Evolutionary conservation across 2,797 vertebrate species (phyloP), one percentile per base, ranked within the genome.

Genomic region (Ctenochaetus hawaiiensis): DNA sequence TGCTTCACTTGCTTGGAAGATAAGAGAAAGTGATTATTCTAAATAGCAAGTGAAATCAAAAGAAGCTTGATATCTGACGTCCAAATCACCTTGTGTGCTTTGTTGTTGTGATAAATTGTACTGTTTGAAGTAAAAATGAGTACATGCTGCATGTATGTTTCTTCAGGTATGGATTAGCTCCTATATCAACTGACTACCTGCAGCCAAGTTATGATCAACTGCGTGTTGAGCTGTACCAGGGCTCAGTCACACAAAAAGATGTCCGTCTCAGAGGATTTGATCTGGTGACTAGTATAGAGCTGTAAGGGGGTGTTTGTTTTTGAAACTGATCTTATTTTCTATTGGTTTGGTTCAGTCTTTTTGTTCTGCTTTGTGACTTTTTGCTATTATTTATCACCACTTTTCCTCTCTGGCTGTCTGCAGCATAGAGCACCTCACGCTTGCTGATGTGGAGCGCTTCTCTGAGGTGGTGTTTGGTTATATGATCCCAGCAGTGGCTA

Each of bases 361-460:
- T 17, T n/a, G 3, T 17, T 18, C 45, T 14, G 26, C 0, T 47
- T 0, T 23, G 8, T 66, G 9, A 0, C 2, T 34, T 8, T 62
- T 13, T 68, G 17, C n/a, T 14, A 2, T 56, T 17, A 30, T 26
- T 56, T 12, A 14, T 4, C 30, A 37, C 16, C 8, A 14, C 60
- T 17, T 56, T 60, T 64, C 45, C 14, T 61, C 20, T 3, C 14
- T 74, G 75, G 1, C n/a, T 60, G 12, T 57, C 22, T 39, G 45
- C 82, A 99, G 98, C 86, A 96, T 99, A 75, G 98, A 99, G 84
- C 98, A 99, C 78, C 91, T 99, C 82, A 91, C 95, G 47, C 87
- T 93, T 18, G 67, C 86, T 2, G 96, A 97, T 37, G 87, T 99
- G 69, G 89, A 95, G 80, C 90, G 67, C 63, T 98, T 99, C 91